Evolutionary conservation across 2,113 vertebrate species (phyloP).

Genomic region (Aegotheles bennettii): DNA sequence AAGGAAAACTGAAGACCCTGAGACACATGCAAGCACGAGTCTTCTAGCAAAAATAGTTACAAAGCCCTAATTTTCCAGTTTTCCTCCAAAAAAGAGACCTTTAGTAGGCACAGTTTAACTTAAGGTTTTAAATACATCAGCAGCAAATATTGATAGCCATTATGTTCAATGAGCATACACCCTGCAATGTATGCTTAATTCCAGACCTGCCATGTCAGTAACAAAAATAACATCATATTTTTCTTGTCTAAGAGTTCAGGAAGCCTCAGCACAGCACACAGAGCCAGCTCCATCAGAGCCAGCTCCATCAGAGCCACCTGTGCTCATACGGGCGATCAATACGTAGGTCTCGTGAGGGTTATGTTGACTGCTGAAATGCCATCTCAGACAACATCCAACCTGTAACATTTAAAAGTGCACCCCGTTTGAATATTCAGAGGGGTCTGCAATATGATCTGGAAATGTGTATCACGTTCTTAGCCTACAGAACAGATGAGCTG

Average conservation of each 20-base stretch:
- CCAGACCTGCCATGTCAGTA: not conserved
- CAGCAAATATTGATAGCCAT: conserved; percentile 40
- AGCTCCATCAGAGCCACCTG: not conserved
- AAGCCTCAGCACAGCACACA: not conserved
- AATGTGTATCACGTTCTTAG: not conserved
- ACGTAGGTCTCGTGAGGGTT: not conserved
- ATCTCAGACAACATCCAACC: not conserved
- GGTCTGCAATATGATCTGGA: not conserved
- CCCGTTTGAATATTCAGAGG: not conserved
- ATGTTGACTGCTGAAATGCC: not conserved
- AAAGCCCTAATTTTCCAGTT: conserved; percentile 67
- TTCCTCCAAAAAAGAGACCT: conserved; percentile 59
- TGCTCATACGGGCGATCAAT: not conserved
- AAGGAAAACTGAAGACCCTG: conserved; percentile 70
- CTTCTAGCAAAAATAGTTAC: conserved; percentile 68
- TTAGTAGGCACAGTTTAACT: conserved; percentile 64
- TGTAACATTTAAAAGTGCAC: not conserved
- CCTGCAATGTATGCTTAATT: not conserved
- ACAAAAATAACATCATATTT: not conserved
- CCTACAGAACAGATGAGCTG: conserved; percentile 17
- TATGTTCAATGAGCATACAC: not conserved
- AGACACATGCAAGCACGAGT: conserved; percentile 63
- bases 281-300: not conserved
- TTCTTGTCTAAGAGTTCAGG: not conserved
- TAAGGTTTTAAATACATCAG: conserved; percentile 58